These are phyloP conservation scores for Drosophila nigricruria DNA, from an alignment of 2,888 invertebrate genomes.

Conservation along the genomic window DNA sequence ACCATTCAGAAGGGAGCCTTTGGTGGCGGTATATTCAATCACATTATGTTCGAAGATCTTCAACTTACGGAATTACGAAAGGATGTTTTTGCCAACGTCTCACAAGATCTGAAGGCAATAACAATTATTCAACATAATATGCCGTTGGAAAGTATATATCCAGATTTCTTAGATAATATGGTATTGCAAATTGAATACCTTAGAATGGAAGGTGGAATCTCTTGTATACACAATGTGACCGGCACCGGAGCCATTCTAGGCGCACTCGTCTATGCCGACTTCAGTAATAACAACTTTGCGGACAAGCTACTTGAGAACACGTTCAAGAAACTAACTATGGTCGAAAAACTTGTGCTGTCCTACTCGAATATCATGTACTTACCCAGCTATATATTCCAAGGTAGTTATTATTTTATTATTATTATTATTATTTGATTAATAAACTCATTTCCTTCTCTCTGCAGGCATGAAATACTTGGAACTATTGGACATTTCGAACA, in stretches of 20 bases:
- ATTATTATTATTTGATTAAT: neutral
- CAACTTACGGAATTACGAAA: conserved; percentile 49
- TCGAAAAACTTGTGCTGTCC: conserved; percentile 69
- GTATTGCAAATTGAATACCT: conserved; percentile 70
- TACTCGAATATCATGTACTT: conserved; percentile 68
- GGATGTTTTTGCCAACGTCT: conserved; percentile 59
- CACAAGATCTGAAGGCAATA: conserved; percentile 45
- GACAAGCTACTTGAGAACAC: conserved; percentile 36
- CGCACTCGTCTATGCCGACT: conserved; percentile 62
- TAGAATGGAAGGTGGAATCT: conserved; percentile 60
- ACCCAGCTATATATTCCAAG: conserved; percentile 68
- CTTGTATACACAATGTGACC: conserved; percentile 67
- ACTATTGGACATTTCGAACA: conserved; percentile 74
- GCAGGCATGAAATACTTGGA: conserved; percentile 58
- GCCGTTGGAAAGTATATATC: conserved; percentile 40
- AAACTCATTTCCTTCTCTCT: neutral
- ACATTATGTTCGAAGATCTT: conserved; percentile 68
- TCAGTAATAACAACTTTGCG: conserved; percentile 75
- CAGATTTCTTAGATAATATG: conserved; percentile 67
- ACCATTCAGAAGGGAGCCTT: conserved; percentile 70
- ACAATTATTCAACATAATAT: conserved; percentile 61
- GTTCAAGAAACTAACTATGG: conserved; percentile 71
- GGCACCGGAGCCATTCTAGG: conserved; percentile 59
- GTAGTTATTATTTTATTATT: conserved; percentile 16
- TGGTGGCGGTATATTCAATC: conserved; percentile 55